phyloP scores from a whole-genome alignment of 2,888 invertebrate genomes.

The Cactoblastis cactorum region DNA sequence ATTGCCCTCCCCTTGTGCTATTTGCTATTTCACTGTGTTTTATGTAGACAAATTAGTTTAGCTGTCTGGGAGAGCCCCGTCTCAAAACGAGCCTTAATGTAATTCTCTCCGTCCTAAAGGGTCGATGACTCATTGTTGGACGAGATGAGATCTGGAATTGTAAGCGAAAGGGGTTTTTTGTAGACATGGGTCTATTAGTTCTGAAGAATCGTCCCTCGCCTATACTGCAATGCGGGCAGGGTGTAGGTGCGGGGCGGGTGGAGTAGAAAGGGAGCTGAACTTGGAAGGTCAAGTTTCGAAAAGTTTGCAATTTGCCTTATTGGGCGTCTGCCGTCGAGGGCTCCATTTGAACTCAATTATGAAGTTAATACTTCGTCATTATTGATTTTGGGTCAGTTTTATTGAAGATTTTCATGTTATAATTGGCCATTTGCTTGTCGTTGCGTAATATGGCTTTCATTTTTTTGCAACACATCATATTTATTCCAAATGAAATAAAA shows the following conservation, averaged over 20 bases:
- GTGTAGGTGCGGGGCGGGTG: conserved; percentile 38
- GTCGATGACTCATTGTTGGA: conserved; percentile 30
- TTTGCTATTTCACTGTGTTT: conserved; percentile 29
- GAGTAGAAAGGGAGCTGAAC: conserved; percentile 45
- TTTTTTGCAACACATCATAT: background rate
- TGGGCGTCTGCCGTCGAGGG: conserved; percentile 40
- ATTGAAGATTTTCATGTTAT: conserved; percentile 3
- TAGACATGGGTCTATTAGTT: conserved; percentile 38
- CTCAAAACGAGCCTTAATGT: conserved; percentile 30
- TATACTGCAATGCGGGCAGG: conserved; percentile 71
- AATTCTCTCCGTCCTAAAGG: conserved; percentile 25
- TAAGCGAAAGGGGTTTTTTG: conserved; percentile 25
- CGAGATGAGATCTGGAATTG: conserved; percentile 27
- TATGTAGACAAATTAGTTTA: conserved; percentile 38
- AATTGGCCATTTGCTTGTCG: background rate
- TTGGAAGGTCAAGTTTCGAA: conserved; percentile 69
- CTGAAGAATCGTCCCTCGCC: conserved; percentile 53
- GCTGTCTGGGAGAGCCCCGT: conserved; percentile 25
- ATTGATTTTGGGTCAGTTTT: conserved; percentile 12
- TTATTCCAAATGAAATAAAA: background rate
- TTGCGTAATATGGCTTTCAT: background rate
- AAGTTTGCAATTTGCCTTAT: conserved; percentile 55
- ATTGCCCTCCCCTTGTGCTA: conserved; percentile 39
- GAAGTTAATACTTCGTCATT: conserved; percentile 23
- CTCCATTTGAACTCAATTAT: conserved; percentile 38